Conservation (phyloP, 1,140 invertebrate species). For the Solenopsis invicta region DNA sequence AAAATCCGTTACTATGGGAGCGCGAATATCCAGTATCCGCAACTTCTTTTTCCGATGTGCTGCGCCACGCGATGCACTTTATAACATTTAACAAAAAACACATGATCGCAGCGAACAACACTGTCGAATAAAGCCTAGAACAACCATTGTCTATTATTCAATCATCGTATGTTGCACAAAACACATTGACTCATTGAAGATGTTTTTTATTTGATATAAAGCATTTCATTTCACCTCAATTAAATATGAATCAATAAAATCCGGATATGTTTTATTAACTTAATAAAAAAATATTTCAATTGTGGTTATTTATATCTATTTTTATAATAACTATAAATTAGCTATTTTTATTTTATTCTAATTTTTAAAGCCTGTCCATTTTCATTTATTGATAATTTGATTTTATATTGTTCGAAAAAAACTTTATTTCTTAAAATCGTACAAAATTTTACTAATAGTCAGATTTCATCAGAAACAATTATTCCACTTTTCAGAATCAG, state of each 20-base stretch:
- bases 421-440: not conserved
- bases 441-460: not conserved
- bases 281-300: too few relatives aligned
- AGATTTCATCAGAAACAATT: not conserved
- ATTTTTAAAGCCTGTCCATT: not conserved
- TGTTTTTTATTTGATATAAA: not conserved
- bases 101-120: not conserved
- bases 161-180: not conserved
- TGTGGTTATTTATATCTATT: too few relatives aligned
- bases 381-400: not conserved
- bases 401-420: not conserved
- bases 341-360: not conserved
- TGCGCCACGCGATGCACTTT: not conserved
- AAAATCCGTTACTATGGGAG: slow-evolving; percentile 22
- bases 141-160: not conserved
- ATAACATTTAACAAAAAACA: not conserved
- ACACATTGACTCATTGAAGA: not conserved
- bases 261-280: too few relatives aligned
- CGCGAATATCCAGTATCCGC: slow-evolving; percentile 27
- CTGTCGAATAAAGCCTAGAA: not conserved
- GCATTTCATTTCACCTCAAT: not conserved
- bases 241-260: not conserved
- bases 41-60: not conserved
- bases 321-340: too few relatives aligned
- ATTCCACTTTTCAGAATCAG: not conserved